Evolutionary conservation across 2,113 vertebrate genomes (phyloP).

Genomic region (Cyprinodon brontotheroides): DNA sequence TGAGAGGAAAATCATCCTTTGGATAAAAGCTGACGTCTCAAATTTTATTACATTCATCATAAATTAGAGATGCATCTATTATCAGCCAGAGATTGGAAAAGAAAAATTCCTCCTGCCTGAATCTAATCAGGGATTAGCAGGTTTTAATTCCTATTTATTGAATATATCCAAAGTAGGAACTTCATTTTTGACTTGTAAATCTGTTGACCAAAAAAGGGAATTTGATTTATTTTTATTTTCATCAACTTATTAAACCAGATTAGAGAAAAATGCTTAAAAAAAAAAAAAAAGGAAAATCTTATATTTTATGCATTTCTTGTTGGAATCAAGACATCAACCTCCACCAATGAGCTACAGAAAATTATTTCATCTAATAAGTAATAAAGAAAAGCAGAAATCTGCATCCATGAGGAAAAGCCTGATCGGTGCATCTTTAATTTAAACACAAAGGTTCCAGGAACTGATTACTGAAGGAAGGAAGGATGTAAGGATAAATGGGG

Average conservation of each 20-base stretch:
- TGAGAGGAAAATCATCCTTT: conserved; percentile 45
- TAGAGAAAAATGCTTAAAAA: too few relatives aligned
- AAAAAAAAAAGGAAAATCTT: too few relatives aligned
- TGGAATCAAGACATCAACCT: background rate
- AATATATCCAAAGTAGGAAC: background rate
- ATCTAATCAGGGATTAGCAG: background rate
- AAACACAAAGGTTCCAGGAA: too few relatives aligned
- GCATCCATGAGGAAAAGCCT: too few relatives aligned
- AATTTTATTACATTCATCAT: background rate
- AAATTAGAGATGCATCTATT: background rate
- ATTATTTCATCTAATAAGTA: too few relatives aligned
- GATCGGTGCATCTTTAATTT: too few relatives aligned
- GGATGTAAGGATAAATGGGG: too few relatives aligned
- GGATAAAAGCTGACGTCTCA: conserved; percentile 5
- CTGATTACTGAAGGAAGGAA: too few relatives aligned
- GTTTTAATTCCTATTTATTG: background rate
- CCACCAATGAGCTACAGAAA: too few relatives aligned
- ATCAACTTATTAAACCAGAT: too few relatives aligned
- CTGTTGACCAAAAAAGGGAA: background rate
- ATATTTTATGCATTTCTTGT: too few relatives aligned
- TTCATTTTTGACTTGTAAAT: background rate
- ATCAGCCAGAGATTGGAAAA: background rate
- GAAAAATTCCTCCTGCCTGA: too few relatives aligned
- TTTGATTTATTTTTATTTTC: background rate
- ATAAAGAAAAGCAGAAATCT: background rate